Conservation (phyloP, 1,140 invertebrate species). For the Aphaenogaster rudis region DNA sequence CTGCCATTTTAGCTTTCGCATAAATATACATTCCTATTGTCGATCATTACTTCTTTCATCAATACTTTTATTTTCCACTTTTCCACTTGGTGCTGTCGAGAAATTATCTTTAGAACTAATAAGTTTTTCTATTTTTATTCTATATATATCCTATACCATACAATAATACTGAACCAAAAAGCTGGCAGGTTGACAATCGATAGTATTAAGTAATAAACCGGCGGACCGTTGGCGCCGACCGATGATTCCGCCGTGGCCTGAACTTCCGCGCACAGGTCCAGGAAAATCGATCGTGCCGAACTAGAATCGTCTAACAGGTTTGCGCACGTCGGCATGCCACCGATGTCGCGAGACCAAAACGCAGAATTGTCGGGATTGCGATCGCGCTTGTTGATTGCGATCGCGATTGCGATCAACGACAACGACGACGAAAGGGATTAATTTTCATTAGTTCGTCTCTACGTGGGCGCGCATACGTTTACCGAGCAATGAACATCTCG, state of each 20-base stretch:
- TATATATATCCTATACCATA: too few relatives aligned
- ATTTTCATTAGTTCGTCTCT: slow-evolving; percentile 45
- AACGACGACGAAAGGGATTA: slow-evolving; percentile 36
- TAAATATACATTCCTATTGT: background rate
- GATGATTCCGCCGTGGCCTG: background rate
- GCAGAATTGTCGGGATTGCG: slow-evolving; percentile 27
- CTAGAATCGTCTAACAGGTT: background rate
- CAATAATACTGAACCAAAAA: background rate
- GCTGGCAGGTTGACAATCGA: background rate
- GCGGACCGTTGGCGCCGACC: background rate
- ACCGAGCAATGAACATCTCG: slow-evolving; percentile 5
- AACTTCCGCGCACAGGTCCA: background rate
- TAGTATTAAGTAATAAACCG: background rate
- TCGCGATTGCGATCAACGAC: background rate
- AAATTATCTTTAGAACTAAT: background rate
- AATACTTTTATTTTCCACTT: background rate
- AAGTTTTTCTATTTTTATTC: background rate
- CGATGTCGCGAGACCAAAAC: slow-evolving; percentile 14
- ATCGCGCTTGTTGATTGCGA: slow-evolving; percentile 38
- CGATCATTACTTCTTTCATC: background rate
- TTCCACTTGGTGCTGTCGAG: background rate
- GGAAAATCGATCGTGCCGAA: background rate
- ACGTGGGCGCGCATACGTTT: slow-evolving; percentile 39
- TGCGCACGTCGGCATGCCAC: slow-evolving; percentile 6
- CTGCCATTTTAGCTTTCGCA: background rate